These are phyloP conservation scores for Ptyas mucosa DNA, from an alignment of 2,113 vertebrate species.

Conservation along the genomic window DNA sequence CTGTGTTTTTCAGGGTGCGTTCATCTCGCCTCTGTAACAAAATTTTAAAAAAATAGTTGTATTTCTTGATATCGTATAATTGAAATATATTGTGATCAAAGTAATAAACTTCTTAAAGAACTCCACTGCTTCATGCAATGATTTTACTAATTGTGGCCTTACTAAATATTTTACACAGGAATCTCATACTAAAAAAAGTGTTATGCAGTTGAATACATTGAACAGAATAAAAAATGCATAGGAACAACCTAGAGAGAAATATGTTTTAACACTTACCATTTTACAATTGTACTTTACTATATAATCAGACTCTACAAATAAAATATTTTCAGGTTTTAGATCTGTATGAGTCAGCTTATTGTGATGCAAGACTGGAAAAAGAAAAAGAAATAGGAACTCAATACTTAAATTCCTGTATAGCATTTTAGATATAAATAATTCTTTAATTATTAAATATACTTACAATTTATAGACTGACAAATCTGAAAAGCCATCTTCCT, in stretches of 20 bases:
- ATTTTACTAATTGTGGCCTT: background rate
- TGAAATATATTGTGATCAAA: background rate
- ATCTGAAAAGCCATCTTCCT: slow-evolving; percentile 93
- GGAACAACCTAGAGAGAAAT: background rate
- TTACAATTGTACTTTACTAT: slow-evolving; percentile 84
- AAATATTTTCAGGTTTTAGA: slow-evolving; percentile 96
- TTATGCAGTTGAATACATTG: background rate
- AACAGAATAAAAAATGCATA: background rate
- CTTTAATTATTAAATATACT: slow-evolving; percentile 64
- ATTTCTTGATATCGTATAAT: background rate
- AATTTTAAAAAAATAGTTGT: background rate
- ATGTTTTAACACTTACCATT: slow-evolving; percentile 74
- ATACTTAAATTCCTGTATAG: background rate
- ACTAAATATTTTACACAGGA: background rate
- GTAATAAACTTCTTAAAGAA: background rate
- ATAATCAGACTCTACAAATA: slow-evolving; percentile 91
- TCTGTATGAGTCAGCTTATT: slow-evolving; percentile 97
- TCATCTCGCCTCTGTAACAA: slow-evolving; percentile 86
- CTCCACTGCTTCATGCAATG: background rate
- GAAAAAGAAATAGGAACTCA: slow-evolving; percentile 39
- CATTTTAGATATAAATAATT: background rate
- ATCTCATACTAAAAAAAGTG: background rate
- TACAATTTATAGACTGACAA: slow-evolving; percentile 87
- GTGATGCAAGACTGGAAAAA: slow-evolving; percentile 85
- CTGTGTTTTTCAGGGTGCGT: slow-evolving; percentile 83